Evolutionary conservation across 2,888 invertebrate species (phyloP), one percentile per base, ranked within the genome.

Genomic region (Balanococcus diminutus): DNA sequence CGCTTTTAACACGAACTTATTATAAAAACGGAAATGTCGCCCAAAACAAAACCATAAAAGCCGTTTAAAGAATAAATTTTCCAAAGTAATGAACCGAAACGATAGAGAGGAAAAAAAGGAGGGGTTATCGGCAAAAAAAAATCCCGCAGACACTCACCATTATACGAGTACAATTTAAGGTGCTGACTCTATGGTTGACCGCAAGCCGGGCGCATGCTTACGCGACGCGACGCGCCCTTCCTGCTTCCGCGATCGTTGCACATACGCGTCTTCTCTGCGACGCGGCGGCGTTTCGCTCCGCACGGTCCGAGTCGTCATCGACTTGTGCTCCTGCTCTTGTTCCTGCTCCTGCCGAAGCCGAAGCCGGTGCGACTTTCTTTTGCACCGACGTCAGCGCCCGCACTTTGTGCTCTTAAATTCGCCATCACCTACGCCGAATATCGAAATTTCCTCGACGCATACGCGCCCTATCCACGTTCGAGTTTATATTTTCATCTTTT

Each of bases 111-210:
- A 36, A 79, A 36, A 79, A 51, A 46, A 82, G 19, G 82, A 19
- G 11, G 82, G 82, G 82, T 25, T 31, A 46, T 56, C 22, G 31
- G 39, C 9, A 82, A 82, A 82, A 32, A 82, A 82, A 32, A 56
- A 39, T 14, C 82, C 51, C 51, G 51, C 51, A 82, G 51, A 31
- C 82, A 56, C 82, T 32, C 81, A 46, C 82, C 46, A 51, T 81
- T 46, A 81, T 28, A 51, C 31, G n/a, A 81, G 46, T 28, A 51
- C 31, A 28, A 81, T 81, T 81, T 32, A 82, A 82, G 82, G 82
- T 51, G 82, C 51, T 25, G 82, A 84, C 84, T 72, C 67, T 84
- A 84, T 67, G 84, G 84, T 84, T 84, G 84, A 84, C 84, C 84
- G 84, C 84, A 72, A 84, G 67, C 84, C 84, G 42, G 72, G 84